phyloP scores from a whole-genome alignment of 2,888 invertebrate species.

The Halocaridina rubra region DNA sequence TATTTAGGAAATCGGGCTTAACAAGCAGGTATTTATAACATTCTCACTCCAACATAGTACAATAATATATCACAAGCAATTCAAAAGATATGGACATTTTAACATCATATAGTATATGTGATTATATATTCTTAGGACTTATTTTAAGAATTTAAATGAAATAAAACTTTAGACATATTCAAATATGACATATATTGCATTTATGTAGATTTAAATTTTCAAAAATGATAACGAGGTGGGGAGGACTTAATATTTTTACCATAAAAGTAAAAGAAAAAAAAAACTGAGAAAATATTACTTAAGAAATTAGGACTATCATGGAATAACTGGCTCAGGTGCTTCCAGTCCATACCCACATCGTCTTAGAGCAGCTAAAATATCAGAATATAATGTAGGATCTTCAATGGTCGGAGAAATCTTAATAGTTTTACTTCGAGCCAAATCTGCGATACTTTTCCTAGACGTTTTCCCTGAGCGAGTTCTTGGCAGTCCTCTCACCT shows the following conservation, averaged over 20 bases:
- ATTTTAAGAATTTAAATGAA: too few species aligned
- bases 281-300: too few species aligned
- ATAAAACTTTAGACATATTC: too few species aligned
- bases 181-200: too few species aligned
- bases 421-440: slow-evolving; percentile 84
- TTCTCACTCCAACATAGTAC: too few species aligned
- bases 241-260: background rate
- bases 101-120: too few species aligned
- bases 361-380: slow-evolving; percentile 79
- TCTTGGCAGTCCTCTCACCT: slow-evolving; percentile 84
- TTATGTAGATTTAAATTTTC: background rate
- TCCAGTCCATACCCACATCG: slow-evolving; percentile 41
- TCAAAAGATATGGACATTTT: too few species aligned
- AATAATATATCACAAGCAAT: too few species aligned
- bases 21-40: too few species aligned
- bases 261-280: background rate
- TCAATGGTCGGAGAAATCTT: slow-evolving; percentile 87
- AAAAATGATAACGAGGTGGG: background rate
- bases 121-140: too few species aligned
- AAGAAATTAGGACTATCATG: too few species aligned
- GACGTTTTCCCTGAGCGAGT: slow-evolving; percentile 89
- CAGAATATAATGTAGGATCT: slow-evolving; percentile 83
- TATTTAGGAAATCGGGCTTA: too few species aligned
- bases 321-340: slow-evolving; percentile 24
- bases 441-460: slow-evolving; percentile 84